Conservation (phyloP, 1,140 invertebrate species). For the Nilaparvata lugens region DNA sequence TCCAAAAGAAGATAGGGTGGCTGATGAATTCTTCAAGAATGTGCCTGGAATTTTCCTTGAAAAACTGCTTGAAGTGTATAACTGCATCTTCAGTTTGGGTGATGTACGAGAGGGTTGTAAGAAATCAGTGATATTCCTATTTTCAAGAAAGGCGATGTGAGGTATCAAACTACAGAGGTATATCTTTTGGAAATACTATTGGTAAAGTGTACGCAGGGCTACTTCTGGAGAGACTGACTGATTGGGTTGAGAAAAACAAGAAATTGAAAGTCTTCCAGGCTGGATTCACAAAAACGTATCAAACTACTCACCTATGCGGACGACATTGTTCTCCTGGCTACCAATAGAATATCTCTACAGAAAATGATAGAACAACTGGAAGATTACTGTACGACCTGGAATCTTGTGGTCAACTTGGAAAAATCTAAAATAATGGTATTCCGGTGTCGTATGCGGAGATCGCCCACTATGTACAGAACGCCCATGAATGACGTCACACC, state of each 20-base stretch:
- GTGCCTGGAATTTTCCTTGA: neutral
- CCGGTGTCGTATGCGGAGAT: too few species aligned
- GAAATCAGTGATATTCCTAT: conserved; percentile 3
- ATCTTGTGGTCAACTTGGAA: too few species aligned
- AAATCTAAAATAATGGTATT: too few species aligned
- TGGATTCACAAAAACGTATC: conserved; percentile 22
- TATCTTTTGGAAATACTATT: too few species aligned
- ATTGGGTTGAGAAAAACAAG: too few species aligned
- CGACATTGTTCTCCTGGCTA: neutral
- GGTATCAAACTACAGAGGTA: conserved; percentile 28
- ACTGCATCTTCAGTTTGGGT: too few species aligned
- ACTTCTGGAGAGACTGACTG: too few species aligned
- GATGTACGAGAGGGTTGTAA: neutral
- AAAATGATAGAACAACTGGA: neutral
- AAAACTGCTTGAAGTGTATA: too few species aligned
- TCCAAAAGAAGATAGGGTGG: neutral
- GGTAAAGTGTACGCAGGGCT: too few species aligned
- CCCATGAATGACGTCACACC: too few species aligned
- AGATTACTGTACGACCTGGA: neutral
- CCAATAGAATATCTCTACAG: neutral
- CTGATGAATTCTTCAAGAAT: conserved; percentile 10
- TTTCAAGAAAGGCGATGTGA: conserved; percentile 23
- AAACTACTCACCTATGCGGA: conserved; percentile 11
- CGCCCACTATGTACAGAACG: too few species aligned
- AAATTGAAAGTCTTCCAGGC: conserved; percentile 26